A percentile compares a stretch with the other conserved stretches of the same genome.
Evolutionary conservation across 2,797 vertebrate genomes (phyloP).

Genomic region (Helarctos malayanus): DNA sequence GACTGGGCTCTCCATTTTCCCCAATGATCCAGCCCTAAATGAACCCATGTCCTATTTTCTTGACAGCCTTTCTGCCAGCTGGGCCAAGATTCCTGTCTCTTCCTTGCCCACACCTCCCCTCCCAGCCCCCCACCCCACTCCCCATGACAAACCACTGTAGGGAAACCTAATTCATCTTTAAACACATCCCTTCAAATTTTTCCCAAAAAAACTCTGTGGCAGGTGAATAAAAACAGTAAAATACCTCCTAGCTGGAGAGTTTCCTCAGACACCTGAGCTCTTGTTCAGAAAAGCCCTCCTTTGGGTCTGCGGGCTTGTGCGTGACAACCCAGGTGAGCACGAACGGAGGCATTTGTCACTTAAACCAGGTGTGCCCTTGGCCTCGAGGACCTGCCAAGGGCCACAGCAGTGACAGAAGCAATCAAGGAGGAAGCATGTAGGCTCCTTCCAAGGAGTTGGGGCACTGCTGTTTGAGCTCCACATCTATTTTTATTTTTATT

Average conservation of each 20-base stretch:
- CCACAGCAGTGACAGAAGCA: background rate
- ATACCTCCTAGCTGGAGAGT: background rate
- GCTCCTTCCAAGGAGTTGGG: background rate
- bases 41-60: background rate
- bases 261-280: background rate
- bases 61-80: background rate
- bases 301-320: background rate
- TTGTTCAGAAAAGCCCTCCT: background rate
- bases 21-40: background rate
- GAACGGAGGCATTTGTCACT: background rate
- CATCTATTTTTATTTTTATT: background rate
- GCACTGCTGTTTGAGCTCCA: background rate
- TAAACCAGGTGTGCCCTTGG: background rate
- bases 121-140: no score
- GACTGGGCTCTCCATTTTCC: background rate
- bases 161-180: background rate
- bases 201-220: background rate
- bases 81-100: background rate
- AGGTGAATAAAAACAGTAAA: background rate
- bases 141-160: background rate
- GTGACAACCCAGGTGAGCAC: fast-evolving
- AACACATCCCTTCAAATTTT: background rate
- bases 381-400: background rate
- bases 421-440: background rate
- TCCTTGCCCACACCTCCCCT: background rate